Conservation (phyloP, 2,113 vertebrate genomes). For the Dipodomys ordii region DNA sequence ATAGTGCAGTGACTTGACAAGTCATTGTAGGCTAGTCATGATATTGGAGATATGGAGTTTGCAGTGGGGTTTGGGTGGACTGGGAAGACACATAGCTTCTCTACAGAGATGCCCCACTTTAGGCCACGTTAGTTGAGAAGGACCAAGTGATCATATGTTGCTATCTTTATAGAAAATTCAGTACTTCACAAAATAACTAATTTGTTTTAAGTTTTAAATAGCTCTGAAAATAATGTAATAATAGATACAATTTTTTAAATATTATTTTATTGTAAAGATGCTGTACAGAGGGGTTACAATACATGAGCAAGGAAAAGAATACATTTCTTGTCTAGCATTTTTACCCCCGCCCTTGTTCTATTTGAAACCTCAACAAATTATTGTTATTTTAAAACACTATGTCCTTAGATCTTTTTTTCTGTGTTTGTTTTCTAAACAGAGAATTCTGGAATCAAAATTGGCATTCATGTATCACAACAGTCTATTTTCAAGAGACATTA, state of each 20-base stretch:
- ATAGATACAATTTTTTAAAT: neutral
- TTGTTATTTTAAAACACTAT: too few species aligned
- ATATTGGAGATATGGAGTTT: neutral
- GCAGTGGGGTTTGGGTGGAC: accelerated
- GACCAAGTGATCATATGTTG: neutral
- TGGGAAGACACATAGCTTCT: neutral
- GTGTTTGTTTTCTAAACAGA: neutral
- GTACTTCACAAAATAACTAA: neutral
- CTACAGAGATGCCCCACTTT: neutral
- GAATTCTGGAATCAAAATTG: constrained; percentile 9
- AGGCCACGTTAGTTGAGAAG: accelerated
- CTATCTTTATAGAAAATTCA: neutral
- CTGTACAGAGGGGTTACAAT: too few species aligned
- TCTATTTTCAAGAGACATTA: neutral
- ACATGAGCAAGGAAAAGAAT: too few species aligned
- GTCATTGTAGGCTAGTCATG: neutral
- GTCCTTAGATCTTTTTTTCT: neutral
- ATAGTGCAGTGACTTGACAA: neutral
- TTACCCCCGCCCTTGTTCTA: neutral
- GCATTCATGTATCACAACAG: neutral
- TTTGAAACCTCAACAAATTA: neutral
- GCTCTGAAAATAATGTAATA: neutral
- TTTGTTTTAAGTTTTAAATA: neutral
- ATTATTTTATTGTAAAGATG: too few species aligned
- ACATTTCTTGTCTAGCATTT: too few species aligned